phyloP scores from a whole-genome alignment of 2,797 vertebrate genomes.

The Lepidocolaptes lacrymiger region DNA sequence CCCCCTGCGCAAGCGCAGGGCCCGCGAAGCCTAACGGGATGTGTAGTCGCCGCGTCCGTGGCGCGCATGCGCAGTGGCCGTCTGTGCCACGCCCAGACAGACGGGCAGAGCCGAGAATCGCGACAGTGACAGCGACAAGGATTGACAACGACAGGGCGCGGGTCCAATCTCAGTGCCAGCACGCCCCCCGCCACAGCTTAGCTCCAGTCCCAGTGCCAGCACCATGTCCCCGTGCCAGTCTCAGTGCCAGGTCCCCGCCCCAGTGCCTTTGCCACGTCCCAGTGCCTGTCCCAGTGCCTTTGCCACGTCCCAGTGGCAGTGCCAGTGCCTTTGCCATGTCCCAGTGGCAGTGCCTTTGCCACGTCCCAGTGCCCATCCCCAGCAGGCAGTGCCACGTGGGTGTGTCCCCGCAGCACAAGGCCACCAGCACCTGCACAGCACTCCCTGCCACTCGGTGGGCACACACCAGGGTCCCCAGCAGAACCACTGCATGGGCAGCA shows the following conservation, averaged over 20 bases:
- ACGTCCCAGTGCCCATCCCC: not conserved
- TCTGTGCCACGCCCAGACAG: accelerated
- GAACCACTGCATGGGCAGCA: accelerated
- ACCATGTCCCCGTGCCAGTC: too few relatives aligned
- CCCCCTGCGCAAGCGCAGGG: accelerated
- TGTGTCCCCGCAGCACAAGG: accelerated
- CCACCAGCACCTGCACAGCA: not conserved
- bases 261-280: too few relatives aligned
- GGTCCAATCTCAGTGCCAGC: too few relatives aligned
- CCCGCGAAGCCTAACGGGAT: not conserved
- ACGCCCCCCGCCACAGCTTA: not conserved
- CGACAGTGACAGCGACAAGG: accelerated
- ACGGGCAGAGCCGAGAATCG: accelerated
- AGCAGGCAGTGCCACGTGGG: not conserved
- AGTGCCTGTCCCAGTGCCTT: too few relatives aligned
- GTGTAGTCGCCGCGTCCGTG: not conserved
- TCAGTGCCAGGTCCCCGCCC: too few relatives aligned
- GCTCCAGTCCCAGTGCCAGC: not conserved
- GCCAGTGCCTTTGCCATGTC: not conserved
- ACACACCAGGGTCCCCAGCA: accelerated
- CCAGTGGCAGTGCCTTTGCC: not conserved
- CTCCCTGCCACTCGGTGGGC: accelerated
- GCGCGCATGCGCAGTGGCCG: accelerated
- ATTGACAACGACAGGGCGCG: not conserved
- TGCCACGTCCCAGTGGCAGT: not conserved